Evolutionary conservation across 1,140 invertebrate species (phyloP).

Genomic region (Sesamia nonagrioides): DNA sequence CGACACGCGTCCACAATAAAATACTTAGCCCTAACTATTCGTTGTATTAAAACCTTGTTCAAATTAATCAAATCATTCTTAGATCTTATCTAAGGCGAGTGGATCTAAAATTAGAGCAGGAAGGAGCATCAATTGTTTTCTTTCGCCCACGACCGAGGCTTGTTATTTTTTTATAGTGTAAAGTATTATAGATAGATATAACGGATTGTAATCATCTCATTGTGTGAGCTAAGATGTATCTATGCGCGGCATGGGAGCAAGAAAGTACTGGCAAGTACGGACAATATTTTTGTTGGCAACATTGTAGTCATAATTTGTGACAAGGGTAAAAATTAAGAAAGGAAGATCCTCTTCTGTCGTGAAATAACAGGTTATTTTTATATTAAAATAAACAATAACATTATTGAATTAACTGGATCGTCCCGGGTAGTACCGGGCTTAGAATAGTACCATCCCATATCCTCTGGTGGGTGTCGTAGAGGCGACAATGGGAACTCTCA

Average conservation of each 20-base stretch:
- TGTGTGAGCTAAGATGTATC: constrained; percentile 82
- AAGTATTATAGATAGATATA: constrained; percentile 77
- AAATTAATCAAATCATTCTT: constrained; percentile 86
- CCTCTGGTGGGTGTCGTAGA: too few species aligned
- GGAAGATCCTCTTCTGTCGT: too few species aligned
- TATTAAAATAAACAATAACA: too few species aligned
- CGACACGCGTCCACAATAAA: constrained; percentile 84
- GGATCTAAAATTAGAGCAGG: constrained; percentile 85
- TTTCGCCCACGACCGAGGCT: constrained; percentile 79
- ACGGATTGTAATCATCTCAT: constrained; percentile 86
- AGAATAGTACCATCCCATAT: too few species aligned
- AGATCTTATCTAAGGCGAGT: constrained; percentile 80
- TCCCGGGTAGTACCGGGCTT: too few species aligned
- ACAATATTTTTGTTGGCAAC: background rate
- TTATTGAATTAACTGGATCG: too few species aligned
- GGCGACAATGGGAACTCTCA: too few species aligned
- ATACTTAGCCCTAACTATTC: constrained; percentile 81
- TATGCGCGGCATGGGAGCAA: constrained; percentile 53
- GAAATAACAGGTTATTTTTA: too few species aligned
- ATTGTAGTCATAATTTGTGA: too few species aligned
- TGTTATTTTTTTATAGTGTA: constrained; percentile 78
- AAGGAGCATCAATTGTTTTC: constrained; percentile 82
- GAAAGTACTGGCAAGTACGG: constrained; percentile 5
- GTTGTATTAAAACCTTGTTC: constrained; percentile 78
- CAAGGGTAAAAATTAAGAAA: background rate